These are phyloP conservation scores for Daboia siamensis DNA, from an alignment of 2,113 vertebrate genomes.

Conservation along the genomic window DNA sequence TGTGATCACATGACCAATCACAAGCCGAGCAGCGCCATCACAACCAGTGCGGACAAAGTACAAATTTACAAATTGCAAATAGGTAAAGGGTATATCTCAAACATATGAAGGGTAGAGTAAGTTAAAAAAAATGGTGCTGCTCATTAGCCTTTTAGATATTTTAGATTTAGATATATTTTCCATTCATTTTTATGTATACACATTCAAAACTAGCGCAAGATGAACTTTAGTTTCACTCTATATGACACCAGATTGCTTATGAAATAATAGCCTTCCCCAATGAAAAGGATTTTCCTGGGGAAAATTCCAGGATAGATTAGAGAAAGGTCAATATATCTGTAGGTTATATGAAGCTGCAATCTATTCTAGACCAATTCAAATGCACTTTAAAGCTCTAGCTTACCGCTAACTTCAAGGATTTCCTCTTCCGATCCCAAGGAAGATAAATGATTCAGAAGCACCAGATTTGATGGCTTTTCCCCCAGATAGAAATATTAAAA, in stretches of 20 bases:
- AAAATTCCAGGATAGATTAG: background rate
- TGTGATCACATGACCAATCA: too few species aligned
- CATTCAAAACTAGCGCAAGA: background rate
- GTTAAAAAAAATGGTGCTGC: background rate
- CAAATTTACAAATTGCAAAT: background rate
- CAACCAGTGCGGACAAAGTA: too few species aligned
- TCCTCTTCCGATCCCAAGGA: background rate
- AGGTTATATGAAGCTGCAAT: background rate
- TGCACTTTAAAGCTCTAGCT: background rate
- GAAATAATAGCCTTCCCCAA: background rate
- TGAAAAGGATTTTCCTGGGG: constrained; percentile 2
- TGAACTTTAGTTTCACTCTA: background rate
- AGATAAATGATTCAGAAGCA: background rate
- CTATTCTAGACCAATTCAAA: background rate
- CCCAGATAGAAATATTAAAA: background rate
- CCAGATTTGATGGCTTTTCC: background rate
- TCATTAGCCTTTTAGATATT: background rate
- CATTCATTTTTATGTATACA: background rate
- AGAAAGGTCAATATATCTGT: background rate
- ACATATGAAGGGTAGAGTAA: background rate
- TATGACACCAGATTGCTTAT: background rate
- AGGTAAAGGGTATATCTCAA: background rate
- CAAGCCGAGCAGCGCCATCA: too few species aligned
- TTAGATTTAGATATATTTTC: background rate
- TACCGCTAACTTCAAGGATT: background rate